phyloP scores from a whole-genome alignment of 2,888 invertebrate genomes.

The Reticulitermes lucifugus region DNA sequence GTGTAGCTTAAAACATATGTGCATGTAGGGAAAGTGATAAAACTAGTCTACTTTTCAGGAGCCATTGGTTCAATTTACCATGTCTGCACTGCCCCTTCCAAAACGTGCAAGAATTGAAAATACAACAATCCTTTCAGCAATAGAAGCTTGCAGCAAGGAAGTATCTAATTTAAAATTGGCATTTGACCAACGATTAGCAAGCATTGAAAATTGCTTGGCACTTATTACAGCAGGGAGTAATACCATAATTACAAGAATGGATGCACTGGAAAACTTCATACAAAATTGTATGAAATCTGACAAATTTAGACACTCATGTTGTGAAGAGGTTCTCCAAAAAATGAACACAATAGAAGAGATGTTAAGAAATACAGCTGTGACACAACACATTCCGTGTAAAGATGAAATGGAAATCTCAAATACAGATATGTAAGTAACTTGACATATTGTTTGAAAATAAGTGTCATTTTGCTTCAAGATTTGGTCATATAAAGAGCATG shows the following conservation, averaged over 20 bases:
- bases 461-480: background rate
- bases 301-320: conserved; percentile 51
- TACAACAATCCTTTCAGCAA: conserved; percentile 35
- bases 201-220: conserved; percentile 45
- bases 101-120: conserved; percentile 45
- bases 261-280: conserved; percentile 47
- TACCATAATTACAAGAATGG: conserved; percentile 50
- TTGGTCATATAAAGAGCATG: too few relatives aligned
- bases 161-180: conserved; percentile 47
- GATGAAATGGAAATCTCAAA: background rate
- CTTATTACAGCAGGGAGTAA: conserved; percentile 47
- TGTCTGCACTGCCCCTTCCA: conserved; percentile 40
- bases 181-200: conserved; percentile 47
- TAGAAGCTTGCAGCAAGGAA: conserved; percentile 47
- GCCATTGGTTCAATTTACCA: background rate
- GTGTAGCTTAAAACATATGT: too few relatives aligned
- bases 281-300: conserved; percentile 44
- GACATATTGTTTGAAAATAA: background rate
- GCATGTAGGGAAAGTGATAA: too few relatives aligned
- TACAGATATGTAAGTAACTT: background rate
- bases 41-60: background rate
- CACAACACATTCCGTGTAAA: background rate
- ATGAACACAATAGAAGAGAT: conserved; percentile 44
- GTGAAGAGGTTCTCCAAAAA: conserved; percentile 52
- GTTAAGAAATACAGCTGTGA: conserved; percentile 21